Percentiles rank a stretch among this genome's conserved stretches.
Evolutionary conservation across 2,113 vertebrate species (phyloP).

Genomic region (Neodontobutis hainanensis): DNA sequence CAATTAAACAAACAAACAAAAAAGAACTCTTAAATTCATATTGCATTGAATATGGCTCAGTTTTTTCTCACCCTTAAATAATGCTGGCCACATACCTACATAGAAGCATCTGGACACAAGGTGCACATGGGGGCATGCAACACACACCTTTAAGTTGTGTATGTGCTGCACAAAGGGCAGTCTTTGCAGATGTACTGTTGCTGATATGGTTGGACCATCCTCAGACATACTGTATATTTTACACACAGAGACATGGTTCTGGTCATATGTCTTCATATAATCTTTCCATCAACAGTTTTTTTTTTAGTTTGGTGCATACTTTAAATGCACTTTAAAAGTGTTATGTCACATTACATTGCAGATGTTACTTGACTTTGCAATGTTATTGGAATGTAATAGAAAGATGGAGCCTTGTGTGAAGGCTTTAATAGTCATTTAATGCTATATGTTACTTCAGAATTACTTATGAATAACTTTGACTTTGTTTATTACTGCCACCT

Average conservation of each 20-base stretch:
- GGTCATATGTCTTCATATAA: too few species aligned
- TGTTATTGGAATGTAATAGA: too few species aligned
- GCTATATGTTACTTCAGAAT: too few species aligned
- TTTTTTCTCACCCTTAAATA: conserved; percentile 48
- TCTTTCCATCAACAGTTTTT: too few species aligned
- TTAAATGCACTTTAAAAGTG: too few species aligned
- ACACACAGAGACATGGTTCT: too few species aligned
- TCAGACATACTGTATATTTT: not conserved
- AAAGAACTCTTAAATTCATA: conserved; percentile 73
- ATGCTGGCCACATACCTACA: conserved; percentile 56
- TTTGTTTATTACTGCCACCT: not conserved
- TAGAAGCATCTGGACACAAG: not conserved
- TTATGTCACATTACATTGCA: too few species aligned
- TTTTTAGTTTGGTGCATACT: too few species aligned
- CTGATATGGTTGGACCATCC: conserved; percentile 34
- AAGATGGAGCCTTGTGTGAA: too few species aligned
- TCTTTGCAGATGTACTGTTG: not conserved
- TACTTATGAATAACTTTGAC: too few species aligned
- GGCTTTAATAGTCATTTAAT: too few species aligned
- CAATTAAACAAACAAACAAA: conserved; percentile 64
- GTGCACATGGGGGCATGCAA: conserved; percentile 24
- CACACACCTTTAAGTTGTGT: conserved; percentile 9
- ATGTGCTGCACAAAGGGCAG: conserved; percentile 12
- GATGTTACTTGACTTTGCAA: too few species aligned
- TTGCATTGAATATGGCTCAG: conserved; percentile 83